Percentiles rank a stretch among this genome's conserved stretches.
phyloP scores from a whole-genome alignment of 2,113 vertebrate species.

The Sciurus niger region DNA sequence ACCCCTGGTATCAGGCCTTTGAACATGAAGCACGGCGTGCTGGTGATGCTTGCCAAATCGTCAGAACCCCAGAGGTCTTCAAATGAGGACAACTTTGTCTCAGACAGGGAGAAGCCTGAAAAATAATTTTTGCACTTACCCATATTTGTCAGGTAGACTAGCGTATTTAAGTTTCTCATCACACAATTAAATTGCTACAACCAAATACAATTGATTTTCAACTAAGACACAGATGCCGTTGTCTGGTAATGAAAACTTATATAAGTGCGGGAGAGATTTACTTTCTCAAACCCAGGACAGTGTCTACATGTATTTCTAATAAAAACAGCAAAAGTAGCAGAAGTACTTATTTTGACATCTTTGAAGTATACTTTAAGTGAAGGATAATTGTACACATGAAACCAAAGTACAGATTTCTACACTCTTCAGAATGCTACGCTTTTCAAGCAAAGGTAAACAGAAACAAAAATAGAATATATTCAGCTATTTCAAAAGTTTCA shows the following conservation, averaged over 20 bases:
- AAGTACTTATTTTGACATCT: neutral
- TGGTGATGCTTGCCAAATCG: neutral
- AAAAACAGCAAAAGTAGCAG: neutral
- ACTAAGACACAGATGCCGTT: neutral
- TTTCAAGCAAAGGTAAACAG: neutral
- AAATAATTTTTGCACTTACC: neutral
- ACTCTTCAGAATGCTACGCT: neutral
- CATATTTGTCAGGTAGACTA: neutral
- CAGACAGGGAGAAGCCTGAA: neutral
- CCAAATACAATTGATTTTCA: neutral
- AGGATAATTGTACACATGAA: neutral
- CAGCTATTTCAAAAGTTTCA: neutral
- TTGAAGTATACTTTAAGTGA: neutral
- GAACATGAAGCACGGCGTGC: neutral
- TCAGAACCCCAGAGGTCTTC: neutral
- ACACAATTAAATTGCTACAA: neutral
- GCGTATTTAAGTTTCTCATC: neutral
- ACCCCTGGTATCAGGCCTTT: neutral
- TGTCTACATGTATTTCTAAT: neutral
- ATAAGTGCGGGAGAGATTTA: neutral
- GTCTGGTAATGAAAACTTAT: slow-evolving; percentile 2
- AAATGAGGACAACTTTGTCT: neutral
- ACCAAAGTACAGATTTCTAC: neutral
- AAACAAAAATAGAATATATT: slow-evolving; percentile 31
- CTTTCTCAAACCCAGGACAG: neutral